Evolutionary conservation across 2,888 invertebrate genomes (phyloP), one percentile per base, ranked within the genome.

Genomic region (Neria commutata): DNA sequence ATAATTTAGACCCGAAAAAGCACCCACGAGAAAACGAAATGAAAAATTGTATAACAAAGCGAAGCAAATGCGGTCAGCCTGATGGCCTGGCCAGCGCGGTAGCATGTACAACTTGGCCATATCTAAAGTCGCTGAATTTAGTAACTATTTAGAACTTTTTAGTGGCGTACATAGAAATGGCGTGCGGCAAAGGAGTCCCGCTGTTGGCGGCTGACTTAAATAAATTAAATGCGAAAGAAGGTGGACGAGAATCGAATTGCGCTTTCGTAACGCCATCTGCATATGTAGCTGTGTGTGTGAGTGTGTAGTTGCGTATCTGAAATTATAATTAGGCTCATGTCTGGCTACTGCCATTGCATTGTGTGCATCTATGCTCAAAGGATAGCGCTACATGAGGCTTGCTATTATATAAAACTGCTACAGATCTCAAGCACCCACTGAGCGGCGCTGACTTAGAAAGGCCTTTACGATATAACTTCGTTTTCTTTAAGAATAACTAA

Each of bases 1-100:
- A 69, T 75, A 75, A 74, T 75, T 74, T 74, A 74, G 73, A 74
- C 68, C 66, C 67, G 71, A 67, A 73, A 70, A 69, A 69, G 67
- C 72, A n/a, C n/a, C n/a, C 72, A 73, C 68, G 68, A 67, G 16
- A 66, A 57, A 72, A 72, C 72, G 71, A 72, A 42, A 42, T 42
- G 42, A 42, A 72, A 72, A 71, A 72, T n/a, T 72, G 68, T 64
- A 68, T 70, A 68, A 73, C 72, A 34, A 48, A 23, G 25, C 17
- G 14, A 42, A 19, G 17, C 17, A 5, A 42, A 21, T 19, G 42
- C 4, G 21, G 21, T 21, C 14, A 42, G n/a, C n/a, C n/a, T n/a
- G n/a, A n/a, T n/a, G n/a, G n/a, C n/a, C n/a, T n/a, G n/a, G n/a
- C n/a, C n/a, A n/a, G n/a, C n/a, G n/a, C n/a, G n/a, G n/a, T n/a